phyloP scores from a whole-genome alignment of 2,797 vertebrate genomes.

The Ptychobarbus kaznakovi region DNA sequence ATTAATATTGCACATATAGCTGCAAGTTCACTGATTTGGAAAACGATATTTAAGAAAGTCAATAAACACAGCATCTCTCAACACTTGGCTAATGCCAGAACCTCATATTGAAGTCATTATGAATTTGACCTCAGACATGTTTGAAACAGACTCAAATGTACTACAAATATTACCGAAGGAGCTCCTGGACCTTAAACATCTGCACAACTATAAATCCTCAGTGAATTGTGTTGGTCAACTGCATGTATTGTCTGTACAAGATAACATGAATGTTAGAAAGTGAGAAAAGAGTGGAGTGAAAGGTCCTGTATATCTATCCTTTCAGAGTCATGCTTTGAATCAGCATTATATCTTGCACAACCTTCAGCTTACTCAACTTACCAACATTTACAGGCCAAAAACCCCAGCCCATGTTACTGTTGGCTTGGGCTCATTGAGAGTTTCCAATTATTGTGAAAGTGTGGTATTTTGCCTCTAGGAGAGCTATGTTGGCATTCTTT shows the following conservation, averaged over 20 bases:
- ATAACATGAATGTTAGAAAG: not conserved
- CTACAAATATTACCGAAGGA: constrained; percentile 43
- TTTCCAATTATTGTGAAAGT: constrained; percentile 57
- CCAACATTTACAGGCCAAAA: constrained; percentile 31
- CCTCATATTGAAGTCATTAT: constrained; percentile 28
- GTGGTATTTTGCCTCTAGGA: constrained; percentile 22
- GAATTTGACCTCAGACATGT: constrained; percentile 36
- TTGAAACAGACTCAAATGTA: constrained; percentile 31
- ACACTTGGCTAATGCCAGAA: constrained; percentile 19
- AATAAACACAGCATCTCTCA: constrained; percentile 26
- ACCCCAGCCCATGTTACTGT: constrained; percentile 45
- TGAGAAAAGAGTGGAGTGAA: constrained; percentile 9
- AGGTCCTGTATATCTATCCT: not conserved
- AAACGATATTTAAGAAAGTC: constrained; percentile 3
- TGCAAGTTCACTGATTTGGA: constrained; percentile 4
- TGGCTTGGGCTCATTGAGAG: constrained; percentile 44
- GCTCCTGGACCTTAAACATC: constrained; percentile 11
- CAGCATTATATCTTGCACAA: constrained; percentile 47
- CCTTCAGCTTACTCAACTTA: constrained; percentile 33
- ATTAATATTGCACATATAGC: constrained; percentile 18
- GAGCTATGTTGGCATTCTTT: constrained; percentile 40
- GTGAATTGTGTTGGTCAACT: constrained; percentile 18
- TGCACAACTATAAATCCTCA: not conserved
- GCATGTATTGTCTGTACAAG: not conserved
- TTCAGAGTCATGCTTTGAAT: constrained; percentile 11